Evolutionary conservation across 2,888 invertebrate genomes (phyloP), one percentile per base, ranked within the genome.

Genomic region (Troides aeacus): DNA sequence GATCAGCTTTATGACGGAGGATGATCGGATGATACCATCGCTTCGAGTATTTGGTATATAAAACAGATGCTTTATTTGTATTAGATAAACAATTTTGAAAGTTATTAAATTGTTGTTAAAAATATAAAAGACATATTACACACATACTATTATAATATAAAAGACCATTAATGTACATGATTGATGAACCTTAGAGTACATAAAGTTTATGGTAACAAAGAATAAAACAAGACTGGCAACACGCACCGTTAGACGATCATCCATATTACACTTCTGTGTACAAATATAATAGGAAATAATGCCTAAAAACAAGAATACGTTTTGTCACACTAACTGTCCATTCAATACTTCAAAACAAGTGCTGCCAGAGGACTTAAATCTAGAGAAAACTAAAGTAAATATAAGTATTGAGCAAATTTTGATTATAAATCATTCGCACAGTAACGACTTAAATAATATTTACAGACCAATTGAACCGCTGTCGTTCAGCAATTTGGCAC

Each of bases 381-480:
- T 74, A 73, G 36, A 69, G 59, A 24, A 68, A 65, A 63, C 46
- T 36, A 42, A 18, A 63, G 21, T 61, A 46, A 59, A 23, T 39
- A 60, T 73, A 76, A 73, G 72, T 80, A 81, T 88, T 88, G 87
- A 87, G 87, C 87, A 88, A 87, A 83, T 85, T 84, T 81, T 74
- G 75, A 77, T 74, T 70, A 72, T 65, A 64, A 39, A 39, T 39
- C 39, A 39, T 39, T 39, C 39, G 10, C 10, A 39, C 39, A 39
- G 10, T 62, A 61, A 64, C 60, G 74, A 76, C 78, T 74, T 81
- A 80, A 76, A 78, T 71, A 73, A 74, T 80, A 80, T 80, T 77
- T 80, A 81, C 81, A 75, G 30, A 79, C 81, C 84, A 81, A 85
- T 76, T 61, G 62, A 79, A 81, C 82, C 71, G 68, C 68, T 70